Percentiles rank a stretch among this genome's conserved stretches.
phyloP scores from a whole-genome alignment of 2,888 invertebrate genomes.

The Lymantria dispar region DNA sequence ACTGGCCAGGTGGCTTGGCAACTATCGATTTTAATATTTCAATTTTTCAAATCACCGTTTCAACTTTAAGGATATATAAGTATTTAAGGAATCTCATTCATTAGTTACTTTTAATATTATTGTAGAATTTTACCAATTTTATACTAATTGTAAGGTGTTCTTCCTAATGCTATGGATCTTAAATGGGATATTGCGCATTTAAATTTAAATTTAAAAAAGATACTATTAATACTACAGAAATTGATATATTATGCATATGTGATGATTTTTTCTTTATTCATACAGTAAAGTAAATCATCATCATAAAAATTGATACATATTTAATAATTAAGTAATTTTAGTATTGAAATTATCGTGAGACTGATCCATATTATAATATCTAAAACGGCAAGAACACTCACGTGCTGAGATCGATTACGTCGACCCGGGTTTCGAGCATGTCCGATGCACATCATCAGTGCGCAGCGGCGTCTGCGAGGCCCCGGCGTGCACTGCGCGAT shows the following conservation, averaged over 20 bases:
- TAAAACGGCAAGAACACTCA: no score
- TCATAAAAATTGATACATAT: conserved; percentile 1
- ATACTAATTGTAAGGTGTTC: neutral
- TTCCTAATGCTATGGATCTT: neutral
- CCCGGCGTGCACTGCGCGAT: no score
- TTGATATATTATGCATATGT: neutral
- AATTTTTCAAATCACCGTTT: neutral
- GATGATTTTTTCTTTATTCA: conserved; percentile 32
- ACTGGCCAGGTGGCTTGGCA: conserved; percentile 4
- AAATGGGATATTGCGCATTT: neutral
- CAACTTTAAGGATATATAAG: neutral
- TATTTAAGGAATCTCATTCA: conserved; percentile 1
- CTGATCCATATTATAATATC: no score
- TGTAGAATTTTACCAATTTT: no score
- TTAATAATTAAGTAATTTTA: neutral
- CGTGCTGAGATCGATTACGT: no score
- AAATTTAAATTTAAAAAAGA: neutral
- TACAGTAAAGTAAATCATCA: conserved; percentile 32
- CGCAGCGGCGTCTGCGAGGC: no score
- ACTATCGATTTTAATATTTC: conserved; percentile 2
- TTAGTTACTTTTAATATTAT: neutral
- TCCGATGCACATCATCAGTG: no score
- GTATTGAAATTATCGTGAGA: no score
- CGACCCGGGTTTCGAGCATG: no score
- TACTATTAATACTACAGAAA: neutral